A percentile compares a stretch with the other conserved stretches of the same genome.
These are phyloP conservation scores for Drepana arcuata DNA, from an alignment of 1,140 invertebrate species.

Conservation along the genomic window DNA sequence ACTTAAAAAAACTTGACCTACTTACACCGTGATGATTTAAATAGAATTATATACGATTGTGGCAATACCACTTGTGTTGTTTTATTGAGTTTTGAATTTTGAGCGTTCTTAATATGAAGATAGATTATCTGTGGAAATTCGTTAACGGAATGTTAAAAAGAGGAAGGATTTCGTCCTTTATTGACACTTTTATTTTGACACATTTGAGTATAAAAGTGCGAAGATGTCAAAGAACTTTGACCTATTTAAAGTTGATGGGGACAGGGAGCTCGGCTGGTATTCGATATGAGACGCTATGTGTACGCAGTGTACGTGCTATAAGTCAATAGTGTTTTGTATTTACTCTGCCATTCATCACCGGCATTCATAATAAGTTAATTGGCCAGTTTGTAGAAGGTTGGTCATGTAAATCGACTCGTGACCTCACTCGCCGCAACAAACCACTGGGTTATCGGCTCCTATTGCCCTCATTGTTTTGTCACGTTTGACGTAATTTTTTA, in stretches of 20 bases:
- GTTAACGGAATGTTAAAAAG: no score
- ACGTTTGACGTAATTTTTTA: background rate
- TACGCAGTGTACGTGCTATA: background rate
- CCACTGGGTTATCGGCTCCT: constrained; percentile 1
- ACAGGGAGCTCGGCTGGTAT: background rate
- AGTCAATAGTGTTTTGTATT: background rate
- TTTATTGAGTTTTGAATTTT: no score
- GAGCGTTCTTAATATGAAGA: no score
- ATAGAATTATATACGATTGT: no score
- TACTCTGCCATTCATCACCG: background rate
- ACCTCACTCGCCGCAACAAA: constrained; percentile 10
- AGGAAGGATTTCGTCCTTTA: no score
- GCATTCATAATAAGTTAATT: background rate
- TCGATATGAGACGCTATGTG: background rate
- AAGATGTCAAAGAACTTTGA: background rate
- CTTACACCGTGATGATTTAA: no score
- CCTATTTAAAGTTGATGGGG: background rate
- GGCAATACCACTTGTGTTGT: no score
- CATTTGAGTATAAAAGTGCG: no score
- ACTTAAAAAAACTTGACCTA: no score
- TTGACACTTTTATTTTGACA: no score
- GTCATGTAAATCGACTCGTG: constrained; percentile 16
- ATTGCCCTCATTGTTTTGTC: background rate
- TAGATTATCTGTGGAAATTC: no score
- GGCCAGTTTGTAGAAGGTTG: constrained; percentile 2